Evolutionary conservation across 2,888 invertebrate genomes (phyloP).

Genomic region (Drosophila austrosaltans): DNA sequence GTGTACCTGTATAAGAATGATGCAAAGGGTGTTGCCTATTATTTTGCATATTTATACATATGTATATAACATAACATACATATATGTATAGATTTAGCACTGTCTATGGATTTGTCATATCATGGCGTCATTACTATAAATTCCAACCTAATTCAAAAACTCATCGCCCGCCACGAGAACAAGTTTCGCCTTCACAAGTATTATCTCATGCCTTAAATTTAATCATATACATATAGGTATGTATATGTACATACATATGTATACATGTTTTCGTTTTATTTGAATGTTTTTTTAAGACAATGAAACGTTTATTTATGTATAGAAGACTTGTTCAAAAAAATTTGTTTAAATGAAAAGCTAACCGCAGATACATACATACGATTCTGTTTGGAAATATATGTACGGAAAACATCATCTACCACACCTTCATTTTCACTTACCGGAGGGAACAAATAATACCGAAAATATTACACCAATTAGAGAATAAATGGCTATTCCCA

Average conservation of each 20-base stretch:
- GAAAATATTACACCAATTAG: constrained; percentile 47
- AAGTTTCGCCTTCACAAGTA: constrained; percentile 54
- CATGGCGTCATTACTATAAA: constrained; percentile 55
- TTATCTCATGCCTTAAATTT: constrained; percentile 65
- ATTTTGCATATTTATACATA: background rate
- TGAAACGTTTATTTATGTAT: constrained; percentile 10
- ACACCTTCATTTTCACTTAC: constrained; percentile 39
- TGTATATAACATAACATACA: background rate
- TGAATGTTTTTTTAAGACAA: constrained; percentile 18
- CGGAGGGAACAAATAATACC: constrained; percentile 53
- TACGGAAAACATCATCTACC: constrained; percentile 25
- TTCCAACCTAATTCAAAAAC: constrained; percentile 40
- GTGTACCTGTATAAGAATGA: too few species aligned
- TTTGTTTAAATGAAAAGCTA: background rate
- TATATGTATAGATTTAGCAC: background rate
- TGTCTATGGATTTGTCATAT: constrained; percentile 35
- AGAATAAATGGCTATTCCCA: constrained; percentile 66
- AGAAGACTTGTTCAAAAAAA: constrained; percentile 2
- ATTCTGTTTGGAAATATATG: too few species aligned
- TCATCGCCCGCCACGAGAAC: constrained; percentile 42
- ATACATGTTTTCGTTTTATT: constrained; percentile 3
- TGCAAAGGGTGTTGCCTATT: background rate
- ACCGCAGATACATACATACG: background rate
- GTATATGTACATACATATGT: constrained; percentile 13
- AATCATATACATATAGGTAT: constrained; percentile 15